Evolutionary conservation across 2,888 invertebrate genomes (phyloP).

Genomic region (Rhingia rostrata): DNA sequence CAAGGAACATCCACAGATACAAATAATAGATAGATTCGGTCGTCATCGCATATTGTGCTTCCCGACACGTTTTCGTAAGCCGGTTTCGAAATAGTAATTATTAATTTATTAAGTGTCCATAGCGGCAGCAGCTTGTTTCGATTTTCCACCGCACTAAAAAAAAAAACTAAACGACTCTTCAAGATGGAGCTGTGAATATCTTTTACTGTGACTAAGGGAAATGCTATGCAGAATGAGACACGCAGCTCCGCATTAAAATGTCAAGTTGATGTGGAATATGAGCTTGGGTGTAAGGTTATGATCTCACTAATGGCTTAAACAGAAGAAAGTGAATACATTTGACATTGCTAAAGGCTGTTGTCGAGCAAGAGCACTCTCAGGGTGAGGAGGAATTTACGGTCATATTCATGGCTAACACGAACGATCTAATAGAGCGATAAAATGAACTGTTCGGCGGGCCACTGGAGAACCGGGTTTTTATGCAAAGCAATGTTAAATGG

Average conservation of each 20-base stretch:
- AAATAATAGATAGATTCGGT: slow-evolving; percentile 21
- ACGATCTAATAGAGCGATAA: slow-evolving; percentile 12
- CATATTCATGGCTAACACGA: neutral
- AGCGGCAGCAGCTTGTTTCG: slow-evolving; percentile 40
- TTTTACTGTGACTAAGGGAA: neutral
- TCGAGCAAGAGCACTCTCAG: slow-evolving; percentile 7
- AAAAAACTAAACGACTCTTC: slow-evolving; percentile 11
- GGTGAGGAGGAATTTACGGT: neutral
- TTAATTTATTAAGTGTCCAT: slow-evolving; percentile 60
- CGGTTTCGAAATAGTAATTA: slow-evolving; percentile 56
- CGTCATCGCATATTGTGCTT: neutral
- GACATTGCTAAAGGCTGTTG: neutral
- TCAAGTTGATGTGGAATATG: slow-evolving; percentile 14
- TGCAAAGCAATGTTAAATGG: neutral
- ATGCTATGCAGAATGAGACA: neutral
- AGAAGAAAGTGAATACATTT: slow-evolving; percentile 27
- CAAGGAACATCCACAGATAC: slow-evolving; percentile 22
- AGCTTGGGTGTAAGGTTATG: neutral
- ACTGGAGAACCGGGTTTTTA: slow-evolving; percentile 5
- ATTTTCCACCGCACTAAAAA: slow-evolving; percentile 8
- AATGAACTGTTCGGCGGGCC: neutral
- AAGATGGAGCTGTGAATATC: slow-evolving; percentile 30
- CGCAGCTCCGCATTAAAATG: slow-evolving; percentile 3
- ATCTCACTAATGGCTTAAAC: too few relatives aligned
- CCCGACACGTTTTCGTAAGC: slow-evolving; percentile 13